Evolutionary conservation across 2,113 vertebrate genomes (phyloP).

Genomic region (Psilopogon haemacephalus): DNA sequence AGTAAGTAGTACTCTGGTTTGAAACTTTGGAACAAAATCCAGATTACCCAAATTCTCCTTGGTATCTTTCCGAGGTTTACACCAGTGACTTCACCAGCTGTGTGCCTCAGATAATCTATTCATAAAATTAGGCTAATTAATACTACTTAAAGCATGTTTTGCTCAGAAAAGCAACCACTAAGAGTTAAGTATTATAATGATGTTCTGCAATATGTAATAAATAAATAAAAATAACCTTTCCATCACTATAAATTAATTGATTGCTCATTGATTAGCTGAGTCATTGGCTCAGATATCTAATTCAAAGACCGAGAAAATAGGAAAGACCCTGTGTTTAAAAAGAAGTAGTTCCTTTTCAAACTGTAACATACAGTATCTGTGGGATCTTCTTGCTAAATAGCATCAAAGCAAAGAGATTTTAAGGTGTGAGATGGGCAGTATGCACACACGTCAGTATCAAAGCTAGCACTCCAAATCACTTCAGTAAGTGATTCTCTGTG

Average conservation of each 20-base stretch:
- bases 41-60: background rate
- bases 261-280: background rate
- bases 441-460: background rate
- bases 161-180: background rate
- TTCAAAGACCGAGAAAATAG: background rate
- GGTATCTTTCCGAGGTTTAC: background rate
- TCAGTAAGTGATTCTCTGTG: background rate
- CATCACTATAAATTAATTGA: background rate
- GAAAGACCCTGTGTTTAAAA: background rate
- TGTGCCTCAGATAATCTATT: background rate
- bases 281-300: background rate
- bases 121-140: background rate
- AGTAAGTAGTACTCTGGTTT: background rate
- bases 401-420: background rate
- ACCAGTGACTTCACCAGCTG: background rate
- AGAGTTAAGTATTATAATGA: background rate
- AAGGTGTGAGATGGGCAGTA: background rate
- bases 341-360: background rate
- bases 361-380: background rate
- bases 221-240: background rate
- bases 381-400: background rate
- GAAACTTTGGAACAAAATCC: background rate
- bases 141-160: background rate
- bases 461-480: conserved; percentile 14
- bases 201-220: background rate